phyloP scores from a whole-genome alignment of 1,140 invertebrate species.

The Drosophila trapezifrons region DNA sequence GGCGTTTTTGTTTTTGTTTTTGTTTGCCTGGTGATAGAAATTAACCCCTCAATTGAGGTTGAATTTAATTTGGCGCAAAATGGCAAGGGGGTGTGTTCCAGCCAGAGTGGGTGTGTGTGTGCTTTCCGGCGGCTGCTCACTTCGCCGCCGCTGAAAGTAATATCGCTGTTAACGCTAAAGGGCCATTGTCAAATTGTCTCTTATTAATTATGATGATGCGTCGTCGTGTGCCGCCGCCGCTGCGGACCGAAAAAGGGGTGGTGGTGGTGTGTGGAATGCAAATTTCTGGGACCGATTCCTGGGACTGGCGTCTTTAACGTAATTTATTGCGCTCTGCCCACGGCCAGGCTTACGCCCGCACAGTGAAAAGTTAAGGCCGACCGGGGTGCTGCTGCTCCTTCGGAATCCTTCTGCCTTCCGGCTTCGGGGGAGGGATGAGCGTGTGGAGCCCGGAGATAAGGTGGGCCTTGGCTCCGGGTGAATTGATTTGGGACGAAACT shows the following conservation, averaged over 20 bases:
- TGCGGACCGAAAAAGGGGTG: slow-evolving; percentile 7
- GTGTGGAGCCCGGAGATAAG: slow-evolving; percentile 38
- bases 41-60: slow-evolving; percentile 84
- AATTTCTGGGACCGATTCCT: slow-evolving; percentile 61
- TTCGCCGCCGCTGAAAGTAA: slow-evolving; percentile 71
- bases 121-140: slow-evolving; percentile 55
- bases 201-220: slow-evolving; percentile 82
- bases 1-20: slow-evolving; percentile 72
- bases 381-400: slow-evolving; percentile 38
- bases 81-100: slow-evolving; percentile 70
- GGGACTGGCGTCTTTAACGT: slow-evolving; percentile 77
- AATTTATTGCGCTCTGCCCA: slow-evolving; percentile 68
- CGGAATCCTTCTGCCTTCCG: slow-evolving; percentile 42
- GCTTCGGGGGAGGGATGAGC: slow-evolving; percentile 18
- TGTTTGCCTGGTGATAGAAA: slow-evolving; percentile 83
- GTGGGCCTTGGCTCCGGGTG: slow-evolving; percentile 32
- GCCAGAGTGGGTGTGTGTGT: slow-evolving; percentile 29
- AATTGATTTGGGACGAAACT: slow-evolving; percentile 74
- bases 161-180: slow-evolving; percentile 81
- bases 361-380: slow-evolving; percentile 71
- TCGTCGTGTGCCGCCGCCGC: slow-evolving; percentile 65
- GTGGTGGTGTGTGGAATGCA: slow-evolving; percentile 53
- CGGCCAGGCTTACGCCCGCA: slow-evolving; percentile 31
- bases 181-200: slow-evolving; percentile 82
- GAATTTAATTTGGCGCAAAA: slow-evolving; percentile 84